Evolutionary conservation across 53 echinoderm and acorn worm genomes (phyloP).

Genomic region (Arbacia lixula): DNA sequence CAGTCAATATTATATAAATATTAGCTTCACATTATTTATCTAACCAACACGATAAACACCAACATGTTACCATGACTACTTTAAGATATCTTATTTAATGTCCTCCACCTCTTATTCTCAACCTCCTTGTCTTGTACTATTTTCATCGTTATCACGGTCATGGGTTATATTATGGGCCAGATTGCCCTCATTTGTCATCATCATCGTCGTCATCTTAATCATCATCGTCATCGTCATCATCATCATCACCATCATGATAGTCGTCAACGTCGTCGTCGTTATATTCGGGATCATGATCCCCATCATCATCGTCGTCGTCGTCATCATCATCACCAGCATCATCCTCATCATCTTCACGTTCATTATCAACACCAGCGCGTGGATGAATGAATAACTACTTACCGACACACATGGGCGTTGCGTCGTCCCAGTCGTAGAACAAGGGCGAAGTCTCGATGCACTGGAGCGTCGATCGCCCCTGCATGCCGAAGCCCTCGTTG

Average conservation of each 20-base stretch:
- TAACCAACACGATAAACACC: no score
- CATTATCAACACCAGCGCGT: not conserved
- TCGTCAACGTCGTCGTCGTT: slow-evolving; percentile 18
- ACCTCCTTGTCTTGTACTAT: no score
- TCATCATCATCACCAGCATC: slow-evolving; percentile 41
- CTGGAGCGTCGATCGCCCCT: not conserved
- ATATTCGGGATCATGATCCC: not conserved
- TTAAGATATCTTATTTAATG: no score
- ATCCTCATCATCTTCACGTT: not conserved
- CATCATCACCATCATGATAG: slow-evolving; percentile 10
- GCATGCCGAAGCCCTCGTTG: slow-evolving; percentile 13
- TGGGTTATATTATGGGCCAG: no score
- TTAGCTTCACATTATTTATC: no score
- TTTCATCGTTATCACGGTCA: no score
- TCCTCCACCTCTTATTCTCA: no score
- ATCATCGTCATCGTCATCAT: slow-evolving; percentile 3
- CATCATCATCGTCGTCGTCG: slow-evolving; percentile 14
- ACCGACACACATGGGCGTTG: slow-evolving; percentile 23
- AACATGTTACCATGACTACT: no score
- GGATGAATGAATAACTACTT: not conserved
- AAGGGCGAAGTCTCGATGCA: slow-evolving; percentile 7
- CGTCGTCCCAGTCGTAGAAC: slow-evolving; percentile 33
- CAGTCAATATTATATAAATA: no score
- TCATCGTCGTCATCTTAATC: not conserved
- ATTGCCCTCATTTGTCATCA: not conserved